Evolutionary conservation across 92 coral and sea anemone species (phyloP), one percentile per base, ranked within the genome.

Genomic region (Heliopora coerulea): DNA sequence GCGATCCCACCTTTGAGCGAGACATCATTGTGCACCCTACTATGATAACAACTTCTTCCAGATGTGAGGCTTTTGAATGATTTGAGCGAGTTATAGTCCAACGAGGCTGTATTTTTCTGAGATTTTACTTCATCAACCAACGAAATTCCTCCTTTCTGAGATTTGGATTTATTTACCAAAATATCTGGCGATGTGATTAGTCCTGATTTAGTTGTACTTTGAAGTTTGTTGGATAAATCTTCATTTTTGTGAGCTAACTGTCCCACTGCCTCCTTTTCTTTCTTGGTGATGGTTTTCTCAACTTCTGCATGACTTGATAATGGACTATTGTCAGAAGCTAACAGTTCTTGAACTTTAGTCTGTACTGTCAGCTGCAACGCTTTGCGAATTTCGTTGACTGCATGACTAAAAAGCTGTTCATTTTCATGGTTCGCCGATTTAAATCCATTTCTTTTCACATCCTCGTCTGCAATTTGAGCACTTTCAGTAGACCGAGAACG

Each of bases 1-100:
- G 77, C 77, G 25, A 70, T 70, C 49, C 77, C 77, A 6, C 77
- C 77, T 54, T 20, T 54, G 18, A 70, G 63, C 9, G 77, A 49
- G 19, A 70, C 77, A 27, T 70, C 77, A 70, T 54, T 31, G 52
- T 70, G 77, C 0, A 70, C 50, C 10, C 8, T 14, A 21, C 62
- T 54, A 25, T 70, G 77, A 32, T 70, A 32, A 54, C 77, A 70
- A 26, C 49, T 52, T 46, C n/a, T 15, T 15, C n/a, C 52, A 2
- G 2, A 15, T 6, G n/a, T 46, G 14, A 6, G 2, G 3, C 61
- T 56, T 56, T 23, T 23, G 14, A 31, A 56, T 6, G 52, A 46
- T 46, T 7, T 46, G 2, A 46, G n/a, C 52, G n/a, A 46, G 17
- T 8, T 46, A 46, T 11, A 4, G 11, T 37, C 42, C 42, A 37